These are phyloP conservation scores for Lucinisca nassula DNA, from an alignment of 2,888 invertebrate species.

Conservation along the genomic window DNA sequence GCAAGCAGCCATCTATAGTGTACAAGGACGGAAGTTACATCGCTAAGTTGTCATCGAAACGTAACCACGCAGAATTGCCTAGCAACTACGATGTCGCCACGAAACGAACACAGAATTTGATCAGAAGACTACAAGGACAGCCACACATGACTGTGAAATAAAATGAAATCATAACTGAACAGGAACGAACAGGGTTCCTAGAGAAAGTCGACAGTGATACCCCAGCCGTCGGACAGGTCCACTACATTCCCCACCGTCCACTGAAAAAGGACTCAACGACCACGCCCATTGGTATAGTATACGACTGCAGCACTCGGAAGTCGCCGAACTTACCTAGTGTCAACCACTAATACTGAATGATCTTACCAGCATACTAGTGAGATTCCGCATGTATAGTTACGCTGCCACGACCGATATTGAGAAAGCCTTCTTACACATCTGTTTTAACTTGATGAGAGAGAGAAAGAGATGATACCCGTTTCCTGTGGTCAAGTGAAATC, in stretches of 20 bases:
- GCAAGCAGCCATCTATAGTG: not conserved
- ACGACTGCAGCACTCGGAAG: slow-evolving; percentile 35
- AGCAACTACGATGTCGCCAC: slow-evolving; percentile 15
- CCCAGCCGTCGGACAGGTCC: no score
- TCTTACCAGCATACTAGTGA: slow-evolving; percentile 36
- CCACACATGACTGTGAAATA: not conserved
- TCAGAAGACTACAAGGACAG: slow-evolving; percentile 20
- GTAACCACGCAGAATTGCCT: slow-evolving; percentile 11
- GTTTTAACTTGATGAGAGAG: no score
- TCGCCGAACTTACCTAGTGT: slow-evolving; percentile 38
- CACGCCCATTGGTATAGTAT: slow-evolving; percentile 50
- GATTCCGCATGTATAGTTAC: slow-evolving; percentile 45
- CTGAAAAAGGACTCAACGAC: no score
- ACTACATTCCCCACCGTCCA: no score
- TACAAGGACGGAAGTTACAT: slow-evolving; percentile 7
- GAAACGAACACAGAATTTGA: slow-evolving; percentile 13
- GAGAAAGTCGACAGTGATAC: no score
- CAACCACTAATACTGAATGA: slow-evolving; percentile 60
- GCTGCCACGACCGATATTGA: slow-evolving; percentile 53
- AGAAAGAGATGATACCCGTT: slow-evolving; percentile 47
- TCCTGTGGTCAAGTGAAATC: slow-evolving; percentile 56
- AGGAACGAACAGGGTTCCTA: slow-evolving; percentile 43
- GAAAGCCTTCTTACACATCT: slow-evolving; percentile 52
- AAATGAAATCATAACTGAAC: slow-evolving; percentile 43
- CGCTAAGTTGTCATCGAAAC: slow-evolving; percentile 13